Conservation (phyloP, 2,888 invertebrate genomes). For the Seira sanloemensis region DNA sequence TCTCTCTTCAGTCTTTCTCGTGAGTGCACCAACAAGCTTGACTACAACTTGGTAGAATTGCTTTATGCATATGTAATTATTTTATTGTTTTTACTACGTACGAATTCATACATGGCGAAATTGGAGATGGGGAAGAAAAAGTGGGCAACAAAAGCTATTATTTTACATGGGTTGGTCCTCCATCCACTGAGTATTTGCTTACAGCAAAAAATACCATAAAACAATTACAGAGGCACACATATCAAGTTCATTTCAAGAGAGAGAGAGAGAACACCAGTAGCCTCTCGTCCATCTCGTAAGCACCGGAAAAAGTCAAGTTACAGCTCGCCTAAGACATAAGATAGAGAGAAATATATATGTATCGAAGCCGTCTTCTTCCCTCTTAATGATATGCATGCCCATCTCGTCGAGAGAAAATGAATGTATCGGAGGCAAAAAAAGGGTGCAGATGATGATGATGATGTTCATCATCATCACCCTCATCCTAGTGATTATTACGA, state of each 20-base stretch:
- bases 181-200: not conserved
- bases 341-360: too few species aligned
- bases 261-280: constrained; percentile 1
- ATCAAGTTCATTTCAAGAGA: too few species aligned
- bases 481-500: constrained; percentile 39
- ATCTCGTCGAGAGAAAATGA: not conserved
- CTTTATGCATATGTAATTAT: constrained; percentile 41
- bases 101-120: constrained; percentile 4
- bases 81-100: constrained; percentile 43
- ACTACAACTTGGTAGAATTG: constrained; percentile 30
- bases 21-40: constrained; percentile 24
- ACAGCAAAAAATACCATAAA: not conserved
- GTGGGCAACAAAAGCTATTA: not conserved
- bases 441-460: not conserved
- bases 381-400: constrained; percentile 45
- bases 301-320: constrained; percentile 59
- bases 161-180: not conserved
- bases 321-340: not conserved
- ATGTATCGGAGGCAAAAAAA: not conserved
- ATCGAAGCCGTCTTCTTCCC: constrained; percentile 13
- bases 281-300: constrained; percentile 13
- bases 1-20: not conserved
- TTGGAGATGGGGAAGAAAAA: not conserved
- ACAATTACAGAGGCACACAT: not conserved
- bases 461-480: not conserved